These are phyloP conservation scores for Dichetophora obliterata DNA, from an alignment of 2,888 invertebrate genomes.

Conservation along the genomic window DNA sequence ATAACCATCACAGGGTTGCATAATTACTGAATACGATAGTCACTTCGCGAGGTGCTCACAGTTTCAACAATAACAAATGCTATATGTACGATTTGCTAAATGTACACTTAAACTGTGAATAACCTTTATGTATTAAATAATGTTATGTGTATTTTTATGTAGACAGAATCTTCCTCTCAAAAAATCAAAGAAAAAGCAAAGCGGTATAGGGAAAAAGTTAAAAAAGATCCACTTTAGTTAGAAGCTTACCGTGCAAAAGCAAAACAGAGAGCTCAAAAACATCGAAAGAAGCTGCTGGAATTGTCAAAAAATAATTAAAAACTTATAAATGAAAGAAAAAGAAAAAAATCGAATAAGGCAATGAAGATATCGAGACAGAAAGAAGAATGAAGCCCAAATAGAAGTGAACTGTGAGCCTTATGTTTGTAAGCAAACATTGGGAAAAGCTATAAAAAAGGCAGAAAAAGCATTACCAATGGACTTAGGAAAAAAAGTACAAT, in stretches of 20 bases:
- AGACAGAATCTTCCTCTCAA: too few species aligned
- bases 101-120: too few species aligned
- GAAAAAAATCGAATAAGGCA: not conserved
- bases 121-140: too few species aligned
- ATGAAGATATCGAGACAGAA: slow-evolving; percentile 15
- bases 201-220: too few species aligned
- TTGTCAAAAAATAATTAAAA: slow-evolving; percentile 24
- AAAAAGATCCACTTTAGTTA: not conserved
- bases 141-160: too few species aligned
- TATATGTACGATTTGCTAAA: too few species aligned
- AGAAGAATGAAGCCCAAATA: not conserved
- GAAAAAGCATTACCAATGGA: slow-evolving; percentile 19
- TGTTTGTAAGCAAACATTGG: slow-evolving; percentile 25
- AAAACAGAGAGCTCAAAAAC: not conserved
- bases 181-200: too few species aligned
- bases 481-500: slow-evolving; percentile 24
- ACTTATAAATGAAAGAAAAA: not conserved
- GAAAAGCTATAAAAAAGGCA: slow-evolving; percentile 26
- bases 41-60: too few species aligned
- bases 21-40: too few species aligned
- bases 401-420: slow-evolving; percentile 26
- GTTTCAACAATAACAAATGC: too few species aligned
- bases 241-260: not conserved
- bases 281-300: not conserved
- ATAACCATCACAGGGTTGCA: too few species aligned